Evolutionary conservation across 2,888 invertebrate genomes (phyloP), one percentile per base, ranked within the genome.

Genomic region (Podabrus alpinus): DNA sequence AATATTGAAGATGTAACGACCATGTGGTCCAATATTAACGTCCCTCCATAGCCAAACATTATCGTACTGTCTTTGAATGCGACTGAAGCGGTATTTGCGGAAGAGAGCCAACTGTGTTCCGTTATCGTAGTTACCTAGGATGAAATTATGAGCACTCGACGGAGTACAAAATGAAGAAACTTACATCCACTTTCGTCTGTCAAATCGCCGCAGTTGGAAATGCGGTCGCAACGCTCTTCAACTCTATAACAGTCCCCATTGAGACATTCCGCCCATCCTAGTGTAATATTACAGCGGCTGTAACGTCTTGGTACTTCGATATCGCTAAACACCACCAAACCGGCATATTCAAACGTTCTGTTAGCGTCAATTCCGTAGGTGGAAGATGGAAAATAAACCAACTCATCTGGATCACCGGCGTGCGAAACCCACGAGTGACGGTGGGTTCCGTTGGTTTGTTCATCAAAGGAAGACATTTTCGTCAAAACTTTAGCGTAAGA

Each of bases 1-100:
- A 62, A 94, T 89, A 73, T 94, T 95, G 88, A 97, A 96, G 74
- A 97, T 95, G 84, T 90, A 94, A 7, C 97, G 92, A 0, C 97
- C 97, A 87, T 96, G 96, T 16, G 97, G 96, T 0, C 95, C 97
- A 83, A 97, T 96, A 87, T 97, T 97, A 69, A 96, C 92, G 88
- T 97, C 97, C 77, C 93, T 92, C 98, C 98, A 98, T 71, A 97
- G 88, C 98, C 98, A 98, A 73, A 95, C 94, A 87, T 97, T 97
- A 83, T 97, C 96, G 87, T 97, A 98, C 85, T 97, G 95, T 0
- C 97, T 90, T 84, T 95, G 94, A 75, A 97, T 92, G 75, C 96
- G 91, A 87, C 95, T 97, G 86, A 96, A 96, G 2, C 97, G 91
- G 88, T 92, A 92, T 86, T 95, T 94, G 79, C 96, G 90, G 89